These are phyloP conservation scores for Grallaria varia DNA, from an alignment of 2,113 vertebrate species.

Conservation along the genomic window DNA sequence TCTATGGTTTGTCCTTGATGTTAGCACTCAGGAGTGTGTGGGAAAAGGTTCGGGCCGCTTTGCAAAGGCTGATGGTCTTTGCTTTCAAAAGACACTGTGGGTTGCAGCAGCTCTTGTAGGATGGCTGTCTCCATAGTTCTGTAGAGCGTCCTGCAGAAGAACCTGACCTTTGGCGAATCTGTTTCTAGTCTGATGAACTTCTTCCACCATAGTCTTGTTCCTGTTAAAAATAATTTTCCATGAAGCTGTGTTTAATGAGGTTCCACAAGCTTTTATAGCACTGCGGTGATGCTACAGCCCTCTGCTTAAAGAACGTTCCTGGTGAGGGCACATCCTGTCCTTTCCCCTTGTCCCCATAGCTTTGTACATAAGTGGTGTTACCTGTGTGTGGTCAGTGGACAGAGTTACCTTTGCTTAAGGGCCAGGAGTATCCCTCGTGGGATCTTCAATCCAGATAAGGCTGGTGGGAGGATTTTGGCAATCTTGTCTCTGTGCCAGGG, in stretches of 20 bases:
- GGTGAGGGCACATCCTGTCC: not conserved
- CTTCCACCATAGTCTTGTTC: not conserved
- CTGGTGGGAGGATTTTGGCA: not conserved
- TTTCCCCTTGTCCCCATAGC: not conserved
- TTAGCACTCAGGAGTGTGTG: not conserved
- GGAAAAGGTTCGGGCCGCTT: not conserved
- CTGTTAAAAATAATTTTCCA: not conserved
- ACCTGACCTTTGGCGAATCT: not conserved
- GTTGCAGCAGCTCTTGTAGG: not conserved
- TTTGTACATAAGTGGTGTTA: fast-evolving
- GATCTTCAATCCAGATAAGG: not conserved
- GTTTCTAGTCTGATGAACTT: not conserved
- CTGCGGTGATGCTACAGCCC: fast-evolving
- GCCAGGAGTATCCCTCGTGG: not conserved
- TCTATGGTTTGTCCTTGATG: not conserved
- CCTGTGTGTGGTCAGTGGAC: fast-evolving
- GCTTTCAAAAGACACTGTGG: not conserved
- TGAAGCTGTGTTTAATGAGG: not conserved
- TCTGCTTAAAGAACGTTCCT: not conserved
- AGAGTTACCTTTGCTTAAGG: not conserved
- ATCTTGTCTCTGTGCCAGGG: not conserved
- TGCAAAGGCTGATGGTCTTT: not conserved
- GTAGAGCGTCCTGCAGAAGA: not conserved
- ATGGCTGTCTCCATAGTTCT: not conserved
- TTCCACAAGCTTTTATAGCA: not conserved